Evolutionary conservation across 1,140 invertebrate species (phyloP).

Genomic region (Saccostrea glomerata): DNA sequence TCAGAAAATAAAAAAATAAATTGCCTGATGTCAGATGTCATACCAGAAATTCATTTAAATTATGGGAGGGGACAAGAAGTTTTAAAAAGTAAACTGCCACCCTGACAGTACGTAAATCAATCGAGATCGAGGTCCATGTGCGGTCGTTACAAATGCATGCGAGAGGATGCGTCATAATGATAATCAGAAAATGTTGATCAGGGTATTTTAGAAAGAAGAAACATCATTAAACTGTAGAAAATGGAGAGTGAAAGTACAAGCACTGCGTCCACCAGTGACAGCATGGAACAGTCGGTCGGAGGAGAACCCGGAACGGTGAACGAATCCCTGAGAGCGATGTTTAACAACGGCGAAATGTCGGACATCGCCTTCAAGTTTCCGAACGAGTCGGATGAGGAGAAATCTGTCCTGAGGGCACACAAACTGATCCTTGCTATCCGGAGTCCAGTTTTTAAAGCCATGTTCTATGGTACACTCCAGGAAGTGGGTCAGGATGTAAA

Average conservation of each 20-base stretch:
- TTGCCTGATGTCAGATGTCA: too few relatives aligned
- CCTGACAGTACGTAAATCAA: background rate
- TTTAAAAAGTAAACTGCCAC: too few relatives aligned
- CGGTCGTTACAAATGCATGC: background rate
- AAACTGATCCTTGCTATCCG: constrained; percentile 49
- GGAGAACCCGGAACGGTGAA: background rate
- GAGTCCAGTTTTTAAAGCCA: constrained; percentile 53
- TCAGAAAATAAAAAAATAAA: too few relatives aligned
- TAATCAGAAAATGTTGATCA: background rate
- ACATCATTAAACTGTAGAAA: background rate
- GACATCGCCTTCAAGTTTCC: constrained; percentile 48
- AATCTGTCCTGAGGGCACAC: constrained; percentile 36
- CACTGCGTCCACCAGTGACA: background rate
- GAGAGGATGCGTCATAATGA: background rate
- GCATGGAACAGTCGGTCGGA: background rate
- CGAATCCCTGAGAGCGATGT: constrained; percentile 38
- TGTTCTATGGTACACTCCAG: constrained; percentile 50
- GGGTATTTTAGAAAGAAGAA: background rate
- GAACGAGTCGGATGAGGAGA: background rate
- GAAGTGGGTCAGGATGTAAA: constrained; percentile 41
- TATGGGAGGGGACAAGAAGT: too few relatives aligned
- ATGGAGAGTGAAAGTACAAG: constrained; percentile 7
- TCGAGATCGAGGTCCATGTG: background rate
- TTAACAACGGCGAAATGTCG: constrained; percentile 27
- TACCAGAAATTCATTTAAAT: too few relatives aligned